Percentiles rank a stretch among this genome's conserved stretches.
Conservation (phyloP, 1,140 invertebrate species). For the Lepidurus arcticus region DNA sequence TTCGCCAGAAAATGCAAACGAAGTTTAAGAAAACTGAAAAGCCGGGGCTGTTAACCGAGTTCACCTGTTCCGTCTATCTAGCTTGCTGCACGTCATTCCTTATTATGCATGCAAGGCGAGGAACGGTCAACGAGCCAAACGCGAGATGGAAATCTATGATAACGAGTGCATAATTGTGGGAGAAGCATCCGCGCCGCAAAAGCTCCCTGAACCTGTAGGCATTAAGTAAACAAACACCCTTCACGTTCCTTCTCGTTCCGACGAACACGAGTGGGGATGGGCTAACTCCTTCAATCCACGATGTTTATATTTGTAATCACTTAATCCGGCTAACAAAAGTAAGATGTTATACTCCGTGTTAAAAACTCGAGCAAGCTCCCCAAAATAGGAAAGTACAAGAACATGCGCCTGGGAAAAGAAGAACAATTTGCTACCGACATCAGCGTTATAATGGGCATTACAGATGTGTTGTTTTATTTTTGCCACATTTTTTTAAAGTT, state of each 20-base stretch:
- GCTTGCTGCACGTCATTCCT: neutral
- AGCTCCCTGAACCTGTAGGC: constrained; percentile 12
- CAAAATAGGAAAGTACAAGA: neutral
- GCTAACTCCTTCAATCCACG: neutral
- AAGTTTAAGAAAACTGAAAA: neutral
- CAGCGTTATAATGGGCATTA: neutral
- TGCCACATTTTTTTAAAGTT: neutral
- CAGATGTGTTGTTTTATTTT: neutral
- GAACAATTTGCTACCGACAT: neutral
- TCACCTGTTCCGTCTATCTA: constrained; percentile 7
- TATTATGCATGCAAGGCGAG: neutral
- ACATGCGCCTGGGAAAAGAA: neutral
- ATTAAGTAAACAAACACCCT: constrained; percentile 7
- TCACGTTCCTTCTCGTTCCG: neutral
- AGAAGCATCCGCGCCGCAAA: neutral
- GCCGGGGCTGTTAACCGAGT: neutral
- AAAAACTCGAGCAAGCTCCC: neutral
- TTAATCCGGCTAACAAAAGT: constrained; percentile 6
- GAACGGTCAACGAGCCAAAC: constrained; percentile 8
- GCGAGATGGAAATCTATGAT: constrained; percentile 2
- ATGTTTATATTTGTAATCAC: neutral
- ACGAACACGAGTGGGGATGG: neutral
- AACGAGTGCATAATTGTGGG: constrained; percentile 11
- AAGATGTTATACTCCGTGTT: neutral
- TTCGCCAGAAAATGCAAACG: neutral